Base-by-base conservation (phyloP, 1,140 invertebrate species). In the Papilio xuthus region DNA sequence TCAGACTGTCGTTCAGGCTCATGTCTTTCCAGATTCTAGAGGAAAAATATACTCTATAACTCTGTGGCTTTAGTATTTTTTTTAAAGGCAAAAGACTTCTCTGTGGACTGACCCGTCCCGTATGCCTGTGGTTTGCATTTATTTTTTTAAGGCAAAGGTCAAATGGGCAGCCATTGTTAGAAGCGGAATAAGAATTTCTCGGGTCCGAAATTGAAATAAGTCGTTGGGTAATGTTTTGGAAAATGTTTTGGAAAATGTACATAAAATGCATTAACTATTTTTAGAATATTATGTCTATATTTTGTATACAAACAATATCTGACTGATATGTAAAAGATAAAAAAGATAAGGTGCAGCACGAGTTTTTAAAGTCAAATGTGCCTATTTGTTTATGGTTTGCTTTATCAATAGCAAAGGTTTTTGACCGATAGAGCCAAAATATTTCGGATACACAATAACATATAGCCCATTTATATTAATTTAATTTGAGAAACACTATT, bases 11-110 rank as follows among this genome's bases (percentile, higher is more conserved):
- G 86, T 99, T 99, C 12, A 99, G 93, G 44, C 98, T 98, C 97
- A 99, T 99, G 80, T 99, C 97, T 89, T 99, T 99, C 99, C 99
- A 99, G 82, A 99, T 99, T 85, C 98, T 99, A 87, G 15, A 80
- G 79, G 23, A 20, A 56, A 63, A 63, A 28, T 26, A 13, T 63
- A 50, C 13, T 50, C 15, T 50, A n/a, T n/a, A n/a, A n/a, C n/a
- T n/a, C n/a, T n/a, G n/a, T n/a, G n/a, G n/a, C n/a, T n/a, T n/a
- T n/a, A n/a, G n/a, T n/a, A n/a, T n/a, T n/a, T n/a, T n/a, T n/a
- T n/a, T n/a, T n/a, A n/a, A n/a, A n/a, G n/a, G n/a, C n/a, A n/a
- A n/a, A n/a, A n/a, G n/a, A n/a, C 12, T 13, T 50, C 12, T 50
- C 15, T 50, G 15, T 4, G 41, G 41, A 41, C 4, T 41, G 41